Conservation (phyloP, 1,140 invertebrate genomes). For the Penaeus vannamei region DNA sequence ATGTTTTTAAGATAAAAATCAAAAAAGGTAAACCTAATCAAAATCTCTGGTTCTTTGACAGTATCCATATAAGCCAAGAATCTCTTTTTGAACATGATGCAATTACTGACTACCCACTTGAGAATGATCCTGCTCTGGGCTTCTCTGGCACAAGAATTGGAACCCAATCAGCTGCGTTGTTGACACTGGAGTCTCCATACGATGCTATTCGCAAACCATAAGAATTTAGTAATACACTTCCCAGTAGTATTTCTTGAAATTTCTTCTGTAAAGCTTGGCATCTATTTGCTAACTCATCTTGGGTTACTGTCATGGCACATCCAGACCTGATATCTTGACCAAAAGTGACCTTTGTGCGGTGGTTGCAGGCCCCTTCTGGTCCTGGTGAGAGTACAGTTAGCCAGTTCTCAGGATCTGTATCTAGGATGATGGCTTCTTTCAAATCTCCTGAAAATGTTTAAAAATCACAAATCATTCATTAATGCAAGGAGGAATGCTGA, state of each 20-base stretch:
- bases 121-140: neutral
- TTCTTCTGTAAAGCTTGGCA: slow-evolving; percentile 36
- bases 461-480: too few species aligned
- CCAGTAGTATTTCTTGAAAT: slow-evolving; percentile 43
- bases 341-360: slow-evolving; percentile 55
- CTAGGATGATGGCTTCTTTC: slow-evolving; percentile 48
- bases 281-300: slow-evolving; percentile 32
- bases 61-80: too few species aligned
- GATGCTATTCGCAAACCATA: slow-evolving; percentile 22
- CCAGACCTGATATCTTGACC: slow-evolving; percentile 48
- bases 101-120: neutral
- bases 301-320: slow-evolving; percentile 38
- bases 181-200: slow-evolving; percentile 41
- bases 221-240: slow-evolving; percentile 10
- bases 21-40: too few species aligned
- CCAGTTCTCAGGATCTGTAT: slow-evolving; percentile 42
- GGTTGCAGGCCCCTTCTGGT: slow-evolving; percentile 41
- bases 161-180: slow-evolving; percentile 47
- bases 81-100: too few species aligned
- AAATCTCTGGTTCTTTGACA: too few species aligned
- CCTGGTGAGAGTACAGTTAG: slow-evolving; percentile 47
- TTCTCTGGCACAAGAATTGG: slow-evolving; percentile 53
- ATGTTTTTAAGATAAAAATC: too few species aligned
- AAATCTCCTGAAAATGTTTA: slow-evolving; percentile 16
- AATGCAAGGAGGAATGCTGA: neutral